A percentile compares a stretch with the other conserved stretches of the same genome.
Evolutionary conservation across 2,888 invertebrate genomes (phyloP).

Genomic region (Penaeus monodon): DNA sequence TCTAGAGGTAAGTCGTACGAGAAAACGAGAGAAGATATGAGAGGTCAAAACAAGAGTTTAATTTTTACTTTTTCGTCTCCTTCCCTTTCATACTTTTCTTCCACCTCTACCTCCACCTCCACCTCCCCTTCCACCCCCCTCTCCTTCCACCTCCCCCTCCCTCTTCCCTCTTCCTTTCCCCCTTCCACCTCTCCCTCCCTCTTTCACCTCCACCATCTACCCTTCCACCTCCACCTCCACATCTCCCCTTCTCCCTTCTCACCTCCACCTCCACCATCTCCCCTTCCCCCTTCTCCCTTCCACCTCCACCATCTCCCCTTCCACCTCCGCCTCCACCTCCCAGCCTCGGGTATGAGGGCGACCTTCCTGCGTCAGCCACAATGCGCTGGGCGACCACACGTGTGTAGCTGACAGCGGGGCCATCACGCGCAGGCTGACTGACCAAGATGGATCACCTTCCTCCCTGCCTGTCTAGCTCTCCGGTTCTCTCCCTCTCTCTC

Average conservation of each 20-base stretch:
- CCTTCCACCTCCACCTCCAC: background rate
- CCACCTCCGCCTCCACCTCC: background rate
- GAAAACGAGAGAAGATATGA: too few relatives aligned
- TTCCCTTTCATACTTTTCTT: background rate
- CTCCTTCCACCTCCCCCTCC: background rate
- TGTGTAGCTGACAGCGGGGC: too few relatives aligned
- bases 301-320: background rate
- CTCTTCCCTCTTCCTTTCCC: background rate
- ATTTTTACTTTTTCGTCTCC: background rate
- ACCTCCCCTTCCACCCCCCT: background rate
- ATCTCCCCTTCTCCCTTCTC: background rate
- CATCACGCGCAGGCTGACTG: too few relatives aligned
- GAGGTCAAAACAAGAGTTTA: too few relatives aligned
- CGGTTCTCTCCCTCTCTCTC: background rate
- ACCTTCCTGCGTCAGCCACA: too few relatives aligned
- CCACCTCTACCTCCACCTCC: background rate
- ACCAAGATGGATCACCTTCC: too few relatives aligned
- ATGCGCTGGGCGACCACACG: too few relatives aligned
- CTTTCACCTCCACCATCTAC: background rate
- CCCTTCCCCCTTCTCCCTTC: background rate
- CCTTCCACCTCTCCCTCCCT: background rate
- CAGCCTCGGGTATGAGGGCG: too few relatives aligned
- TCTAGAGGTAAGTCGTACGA: too few relatives aligned
- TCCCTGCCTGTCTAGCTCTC: constrained; percentile 1
- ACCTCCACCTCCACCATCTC: background rate